Conservation (phyloP, 2,888 invertebrate genomes). For the Eupithecia inturbata region DNA sequence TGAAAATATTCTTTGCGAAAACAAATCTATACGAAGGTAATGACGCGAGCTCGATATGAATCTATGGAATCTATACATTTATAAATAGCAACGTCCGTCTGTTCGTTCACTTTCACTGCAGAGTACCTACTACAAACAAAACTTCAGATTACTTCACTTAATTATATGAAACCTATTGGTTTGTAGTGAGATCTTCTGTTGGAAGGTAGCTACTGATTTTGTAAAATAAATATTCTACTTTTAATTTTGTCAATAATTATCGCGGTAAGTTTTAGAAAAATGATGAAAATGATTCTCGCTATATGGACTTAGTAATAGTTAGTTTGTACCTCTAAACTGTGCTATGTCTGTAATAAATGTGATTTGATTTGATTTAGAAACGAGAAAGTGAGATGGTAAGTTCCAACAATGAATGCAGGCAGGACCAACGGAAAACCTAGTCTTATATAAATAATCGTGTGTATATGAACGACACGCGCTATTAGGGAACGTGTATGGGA, state of each 20-base stretch:
- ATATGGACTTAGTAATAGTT: too few relatives aligned
- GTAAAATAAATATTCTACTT: too few relatives aligned
- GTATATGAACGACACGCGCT: conserved; percentile 60
- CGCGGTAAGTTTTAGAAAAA: background rate
- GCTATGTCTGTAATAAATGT: too few relatives aligned
- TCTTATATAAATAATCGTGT: conserved; percentile 59
- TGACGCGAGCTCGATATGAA: conserved; percentile 65
- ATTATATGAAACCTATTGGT: too few relatives aligned
- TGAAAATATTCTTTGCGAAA: conserved; percentile 52
- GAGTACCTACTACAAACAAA: background rate
- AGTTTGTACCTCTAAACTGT: too few relatives aligned
- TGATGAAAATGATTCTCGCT: too few relatives aligned
- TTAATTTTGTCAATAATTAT: background rate
- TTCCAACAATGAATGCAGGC: background rate
- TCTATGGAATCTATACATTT: conserved; percentile 50
- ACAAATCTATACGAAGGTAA: conserved; percentile 69
- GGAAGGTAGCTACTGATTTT: too few relatives aligned
- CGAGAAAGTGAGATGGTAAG: background rate
- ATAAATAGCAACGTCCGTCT: conserved; percentile 10
- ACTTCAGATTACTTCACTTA: background rate
- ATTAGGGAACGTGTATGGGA: conserved; percentile 59
- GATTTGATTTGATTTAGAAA: too few relatives aligned
- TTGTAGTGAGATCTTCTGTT: background rate
- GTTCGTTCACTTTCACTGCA: background rate
- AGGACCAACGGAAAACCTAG: conserved; percentile 9